Conservation (phyloP, 2,797 vertebrate species). For the Prunella strophiata region DNA sequence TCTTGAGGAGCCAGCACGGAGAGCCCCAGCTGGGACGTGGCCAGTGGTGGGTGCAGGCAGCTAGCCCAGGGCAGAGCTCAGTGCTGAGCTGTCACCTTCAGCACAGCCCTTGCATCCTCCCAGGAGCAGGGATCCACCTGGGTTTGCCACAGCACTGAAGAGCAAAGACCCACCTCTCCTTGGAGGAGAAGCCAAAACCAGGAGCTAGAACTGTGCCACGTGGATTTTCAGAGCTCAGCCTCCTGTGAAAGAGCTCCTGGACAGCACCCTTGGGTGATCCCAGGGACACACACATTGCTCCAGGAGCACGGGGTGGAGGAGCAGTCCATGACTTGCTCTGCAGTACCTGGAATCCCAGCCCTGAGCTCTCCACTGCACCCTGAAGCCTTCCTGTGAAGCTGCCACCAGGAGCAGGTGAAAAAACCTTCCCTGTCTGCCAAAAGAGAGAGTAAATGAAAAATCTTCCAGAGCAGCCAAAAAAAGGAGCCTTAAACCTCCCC, state of each 20-base stretch:
- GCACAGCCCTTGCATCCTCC: not conserved
- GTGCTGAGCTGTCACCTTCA: not conserved
- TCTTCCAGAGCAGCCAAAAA: not conserved
- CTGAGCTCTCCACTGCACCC: not conserved
- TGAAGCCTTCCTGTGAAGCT: not conserved
- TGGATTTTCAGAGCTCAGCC: not conserved
- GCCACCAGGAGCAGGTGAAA: not conserved
- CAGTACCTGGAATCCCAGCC: not conserved
- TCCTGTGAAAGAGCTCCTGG: not conserved
- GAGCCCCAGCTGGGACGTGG: not conserved
- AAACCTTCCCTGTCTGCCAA: not conserved
- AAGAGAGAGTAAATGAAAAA: not conserved
- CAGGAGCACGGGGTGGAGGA: not conserved
- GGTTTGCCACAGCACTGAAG: not conserved
- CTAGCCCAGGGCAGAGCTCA: not conserved
- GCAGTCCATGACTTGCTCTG: not conserved
- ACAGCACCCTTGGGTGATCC: not conserved
- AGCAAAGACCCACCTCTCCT: not conserved
- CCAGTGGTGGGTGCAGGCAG: not conserved
- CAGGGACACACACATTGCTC: not conserved
- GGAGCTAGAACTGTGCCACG: not conserved
- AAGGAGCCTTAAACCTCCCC: not conserved
- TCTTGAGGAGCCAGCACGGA: fast-evolving
- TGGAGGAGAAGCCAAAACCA: not conserved
- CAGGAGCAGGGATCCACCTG: not conserved